A percentile compares a stretch with the other conserved stretches of the same genome.
Conservation (phyloP, 2,797 vertebrate genomes). For the Phoxinus dragarum region DNA sequence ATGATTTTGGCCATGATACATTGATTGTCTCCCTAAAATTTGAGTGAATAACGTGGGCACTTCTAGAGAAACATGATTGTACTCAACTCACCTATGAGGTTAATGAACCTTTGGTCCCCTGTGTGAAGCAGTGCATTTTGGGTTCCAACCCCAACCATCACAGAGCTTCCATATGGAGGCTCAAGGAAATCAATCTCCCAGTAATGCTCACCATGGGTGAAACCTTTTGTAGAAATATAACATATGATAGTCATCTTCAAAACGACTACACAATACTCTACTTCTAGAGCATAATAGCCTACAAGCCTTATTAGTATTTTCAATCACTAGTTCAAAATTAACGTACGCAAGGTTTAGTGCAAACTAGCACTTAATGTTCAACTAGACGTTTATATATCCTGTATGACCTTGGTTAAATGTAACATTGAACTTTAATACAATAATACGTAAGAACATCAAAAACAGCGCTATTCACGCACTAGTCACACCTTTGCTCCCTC, state of each 20-base stretch:
- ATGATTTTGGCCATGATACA: not conserved
- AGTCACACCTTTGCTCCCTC: constrained; percentile 64
- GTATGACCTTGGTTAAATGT: not conserved
- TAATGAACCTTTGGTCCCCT: constrained; percentile 58
- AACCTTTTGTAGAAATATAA: constrained; percentile 53
- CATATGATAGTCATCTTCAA: not conserved
- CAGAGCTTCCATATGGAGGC: constrained; percentile 64
- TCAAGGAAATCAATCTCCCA: constrained; percentile 69
- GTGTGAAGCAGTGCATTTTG: constrained; percentile 59
- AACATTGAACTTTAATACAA: not conserved
- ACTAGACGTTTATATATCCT: not conserved
- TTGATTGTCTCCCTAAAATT: not conserved
- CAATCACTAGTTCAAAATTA: not conserved
- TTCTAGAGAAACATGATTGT: not conserved
- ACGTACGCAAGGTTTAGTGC: not conserved
- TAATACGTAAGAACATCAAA: not conserved
- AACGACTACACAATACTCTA: not conserved
- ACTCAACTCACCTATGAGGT: constrained; percentile 66
- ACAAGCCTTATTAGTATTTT: not conserved
- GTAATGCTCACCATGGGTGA: constrained; percentile 66
- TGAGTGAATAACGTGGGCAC: too few relatives aligned
- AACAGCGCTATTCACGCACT: not conserved
- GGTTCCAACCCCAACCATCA: constrained; percentile 69
- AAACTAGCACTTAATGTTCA: not conserved
- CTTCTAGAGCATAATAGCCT: not conserved